These are phyloP conservation scores for Spinibarbus caldwelli DNA, from an alignment of 2,797 vertebrate genomes.

Conservation along the genomic window DNA sequence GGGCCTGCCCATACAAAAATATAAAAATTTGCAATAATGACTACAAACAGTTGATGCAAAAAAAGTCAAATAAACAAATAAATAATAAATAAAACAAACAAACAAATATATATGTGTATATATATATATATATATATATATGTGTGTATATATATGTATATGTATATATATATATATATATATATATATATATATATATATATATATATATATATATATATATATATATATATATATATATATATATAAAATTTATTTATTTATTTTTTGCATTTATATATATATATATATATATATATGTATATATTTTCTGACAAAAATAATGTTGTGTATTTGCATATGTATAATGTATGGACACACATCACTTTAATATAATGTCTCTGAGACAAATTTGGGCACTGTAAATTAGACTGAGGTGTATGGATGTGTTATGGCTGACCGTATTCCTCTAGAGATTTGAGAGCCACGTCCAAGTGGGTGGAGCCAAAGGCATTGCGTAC, in stretches of 20 bases:
- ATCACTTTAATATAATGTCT: background rate
- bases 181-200: too few relatives aligned
- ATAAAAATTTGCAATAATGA: background rate
- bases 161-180: too few relatives aligned
- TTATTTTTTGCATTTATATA: too few relatives aligned
- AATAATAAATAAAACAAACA: background rate
- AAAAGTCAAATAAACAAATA: background rate
- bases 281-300: too few relatives aligned
- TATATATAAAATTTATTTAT: too few relatives aligned
- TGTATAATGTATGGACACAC: background rate
- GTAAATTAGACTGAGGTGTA: background rate
- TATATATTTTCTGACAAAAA: too few relatives aligned
- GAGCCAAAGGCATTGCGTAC: constrained; percentile 98
- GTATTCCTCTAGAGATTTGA: constrained; percentile 92
- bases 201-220: too few relatives aligned
- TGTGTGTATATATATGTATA: too few relatives aligned
- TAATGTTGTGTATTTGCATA: background rate
- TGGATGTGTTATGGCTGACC: constrained; percentile 77
- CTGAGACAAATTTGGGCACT: background rate
- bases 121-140: too few relatives aligned
- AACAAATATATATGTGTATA: too few relatives aligned
- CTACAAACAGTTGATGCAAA: background rate
- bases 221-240: too few relatives aligned
- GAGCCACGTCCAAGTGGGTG: constrained; percentile 88
- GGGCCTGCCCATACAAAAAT: constrained; percentile 76